phyloP scores from a whole-genome alignment of 2,113 vertebrate genomes.

The Neomonachus schauinslandi region DNA sequence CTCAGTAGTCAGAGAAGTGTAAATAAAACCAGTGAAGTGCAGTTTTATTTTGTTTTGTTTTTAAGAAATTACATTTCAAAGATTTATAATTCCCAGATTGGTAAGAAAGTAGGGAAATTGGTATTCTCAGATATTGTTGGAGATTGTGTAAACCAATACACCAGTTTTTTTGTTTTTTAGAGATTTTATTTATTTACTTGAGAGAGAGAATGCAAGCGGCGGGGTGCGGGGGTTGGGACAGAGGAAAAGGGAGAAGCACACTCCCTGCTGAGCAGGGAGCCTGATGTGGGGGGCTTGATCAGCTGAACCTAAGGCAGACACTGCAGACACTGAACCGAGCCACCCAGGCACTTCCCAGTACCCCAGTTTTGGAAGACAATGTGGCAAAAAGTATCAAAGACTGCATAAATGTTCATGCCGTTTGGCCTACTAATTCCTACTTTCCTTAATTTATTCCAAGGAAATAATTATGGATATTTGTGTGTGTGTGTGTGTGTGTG shows the following conservation, averaged over 20 bases:
- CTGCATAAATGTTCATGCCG: neutral
- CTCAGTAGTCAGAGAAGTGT: neutral
- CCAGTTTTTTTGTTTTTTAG: neutral
- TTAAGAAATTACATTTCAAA: slow-evolving; percentile 45
- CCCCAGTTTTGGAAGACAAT: neutral
- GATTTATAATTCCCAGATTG: neutral
- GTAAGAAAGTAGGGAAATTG: neutral
- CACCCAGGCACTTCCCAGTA: neutral
- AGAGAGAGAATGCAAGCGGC: neutral
- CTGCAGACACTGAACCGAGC: neutral
- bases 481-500: neutral
- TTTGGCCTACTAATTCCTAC: neutral
- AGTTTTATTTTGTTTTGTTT: neutral
- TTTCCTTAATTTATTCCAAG: slow-evolving; percentile 16
- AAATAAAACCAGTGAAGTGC: slow-evolving; percentile 11
- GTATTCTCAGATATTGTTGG: neutral
- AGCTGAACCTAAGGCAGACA: neutral
- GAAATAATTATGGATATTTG: neutral
- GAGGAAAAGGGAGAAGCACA: neutral
- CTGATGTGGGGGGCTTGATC: neutral
- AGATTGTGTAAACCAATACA: neutral
- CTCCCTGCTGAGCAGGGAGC: neutral
- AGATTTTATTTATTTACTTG: neutral
- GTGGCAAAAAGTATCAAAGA: neutral
- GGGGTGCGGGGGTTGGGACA: neutral